Percentiles rank a stretch among this genome's conserved stretches.
Evolutionary conservation across 2,797 vertebrate species (phyloP).

Genomic region (Huso huso): DNA sequence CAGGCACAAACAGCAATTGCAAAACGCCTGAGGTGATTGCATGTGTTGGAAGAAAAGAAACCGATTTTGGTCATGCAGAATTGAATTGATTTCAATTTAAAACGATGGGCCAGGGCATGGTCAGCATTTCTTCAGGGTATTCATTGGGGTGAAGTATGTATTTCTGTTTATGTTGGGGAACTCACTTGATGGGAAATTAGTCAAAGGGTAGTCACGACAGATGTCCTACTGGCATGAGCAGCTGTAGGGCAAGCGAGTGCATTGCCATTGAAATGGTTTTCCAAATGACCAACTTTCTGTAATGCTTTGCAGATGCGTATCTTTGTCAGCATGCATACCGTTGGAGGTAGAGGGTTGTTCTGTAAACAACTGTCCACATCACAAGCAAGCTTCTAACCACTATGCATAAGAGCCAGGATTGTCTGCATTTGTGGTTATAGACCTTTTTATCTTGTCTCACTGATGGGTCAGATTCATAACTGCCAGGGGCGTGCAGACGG

Average conservation of each 20-base stretch:
- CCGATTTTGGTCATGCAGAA: constrained; percentile 52
- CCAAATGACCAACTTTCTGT: background rate
- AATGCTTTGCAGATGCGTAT: background rate
- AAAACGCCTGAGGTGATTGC: constrained; percentile 35
- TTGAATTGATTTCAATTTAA: constrained; percentile 52
- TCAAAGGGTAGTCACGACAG: constrained; percentile 21
- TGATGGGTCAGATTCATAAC: too few relatives aligned
- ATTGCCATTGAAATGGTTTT: constrained; percentile 2
- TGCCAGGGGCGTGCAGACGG: too few relatives aligned
- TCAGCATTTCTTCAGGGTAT: constrained; percentile 33
- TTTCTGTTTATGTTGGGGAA: constrained; percentile 29
- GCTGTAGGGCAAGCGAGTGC: constrained; percentile 31
- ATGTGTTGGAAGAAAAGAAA: constrained; percentile 50
- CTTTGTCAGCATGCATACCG: background rate
- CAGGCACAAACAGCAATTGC: constrained; percentile 36
- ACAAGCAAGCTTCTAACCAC: too few relatives aligned
- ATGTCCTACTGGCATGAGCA: constrained; percentile 19
- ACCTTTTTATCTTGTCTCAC: too few relatives aligned
- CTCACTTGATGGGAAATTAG: constrained; percentile 25
- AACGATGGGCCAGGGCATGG: constrained; percentile 41
- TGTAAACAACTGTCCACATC: too few relatives aligned
- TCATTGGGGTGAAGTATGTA: constrained; percentile 30
- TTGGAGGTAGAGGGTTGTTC: background rate
- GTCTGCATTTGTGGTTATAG: too few relatives aligned
- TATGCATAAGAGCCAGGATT: too few relatives aligned